Evolutionary conservation across 2,113 vertebrate species (phyloP).

Genomic region (Xyliphius kryptos): DNA sequence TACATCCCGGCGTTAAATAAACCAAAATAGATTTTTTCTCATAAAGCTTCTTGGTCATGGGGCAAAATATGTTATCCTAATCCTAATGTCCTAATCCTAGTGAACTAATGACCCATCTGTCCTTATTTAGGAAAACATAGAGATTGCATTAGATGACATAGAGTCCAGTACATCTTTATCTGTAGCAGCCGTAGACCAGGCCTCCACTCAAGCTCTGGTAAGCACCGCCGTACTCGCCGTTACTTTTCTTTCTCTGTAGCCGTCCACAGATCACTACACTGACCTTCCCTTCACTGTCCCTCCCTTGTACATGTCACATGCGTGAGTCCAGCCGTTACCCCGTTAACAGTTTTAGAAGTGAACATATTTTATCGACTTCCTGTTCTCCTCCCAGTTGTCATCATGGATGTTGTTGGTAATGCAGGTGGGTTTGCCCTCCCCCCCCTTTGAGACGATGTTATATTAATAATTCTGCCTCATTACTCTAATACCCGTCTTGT

Average conservation of each 20-base stretch:
- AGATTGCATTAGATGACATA: constrained; percentile 85
- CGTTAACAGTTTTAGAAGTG: no score
- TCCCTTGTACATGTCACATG: not conserved
- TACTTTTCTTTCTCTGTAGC: constrained; percentile 5
- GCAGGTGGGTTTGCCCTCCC: not conserved
- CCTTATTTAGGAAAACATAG: constrained; percentile 87
- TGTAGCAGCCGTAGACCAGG: constrained; percentile 84
- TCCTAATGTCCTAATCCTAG: constrained; percentile 23
- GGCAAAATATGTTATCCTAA: not conserved
- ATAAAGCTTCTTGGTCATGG: not conserved
- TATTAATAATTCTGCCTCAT: no score
- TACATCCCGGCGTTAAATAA: no score
- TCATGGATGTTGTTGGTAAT: not conserved
- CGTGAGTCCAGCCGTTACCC: no score
- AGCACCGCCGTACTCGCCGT: constrained; percentile 50
- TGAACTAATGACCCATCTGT: constrained; percentile 61
- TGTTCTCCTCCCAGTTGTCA: not conserved
- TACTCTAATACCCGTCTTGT: no score
- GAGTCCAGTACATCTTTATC: constrained; percentile 76
- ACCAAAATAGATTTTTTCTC: no score
- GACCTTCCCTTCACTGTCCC: no score
- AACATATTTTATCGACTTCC: no score
- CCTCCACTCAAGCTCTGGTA: constrained; percentile 91
- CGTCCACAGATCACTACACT: constrained; percentile 10
- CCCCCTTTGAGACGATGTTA: not conserved